Conservation (phyloP, 2,797 vertebrate genomes). For the Margarornis squamiger region DNA sequence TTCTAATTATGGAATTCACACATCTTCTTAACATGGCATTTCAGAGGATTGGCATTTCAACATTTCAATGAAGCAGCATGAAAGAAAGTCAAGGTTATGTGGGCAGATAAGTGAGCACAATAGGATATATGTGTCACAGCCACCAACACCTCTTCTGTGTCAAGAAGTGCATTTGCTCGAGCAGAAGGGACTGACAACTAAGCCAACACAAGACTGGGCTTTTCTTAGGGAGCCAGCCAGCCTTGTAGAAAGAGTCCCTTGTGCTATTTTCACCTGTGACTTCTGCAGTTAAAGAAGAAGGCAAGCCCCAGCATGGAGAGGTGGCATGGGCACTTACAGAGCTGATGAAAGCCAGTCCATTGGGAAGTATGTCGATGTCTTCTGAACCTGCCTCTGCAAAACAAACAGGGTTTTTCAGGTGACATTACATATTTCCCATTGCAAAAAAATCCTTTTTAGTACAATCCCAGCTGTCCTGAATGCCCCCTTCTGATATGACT, state of each 20-base stretch:
- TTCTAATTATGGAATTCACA: not conserved
- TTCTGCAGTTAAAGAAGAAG: not conserved
- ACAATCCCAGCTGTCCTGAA: not conserved
- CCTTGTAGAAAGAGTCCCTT: not conserved
- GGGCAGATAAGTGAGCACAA: not conserved
- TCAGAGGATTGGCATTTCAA: not conserved
- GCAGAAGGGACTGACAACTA: not conserved
- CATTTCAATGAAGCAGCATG: not conserved
- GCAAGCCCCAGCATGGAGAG: not conserved
- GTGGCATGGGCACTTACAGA: slow-evolving; percentile 78
- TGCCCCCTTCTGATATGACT: not conserved
- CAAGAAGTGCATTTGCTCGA: not conserved
- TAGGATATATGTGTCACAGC: not conserved
- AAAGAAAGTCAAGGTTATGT: not conserved
- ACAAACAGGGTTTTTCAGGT: not conserved
- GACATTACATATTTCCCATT: not conserved
- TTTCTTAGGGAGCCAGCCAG: not conserved
- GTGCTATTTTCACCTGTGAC: not conserved
- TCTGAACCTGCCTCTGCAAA: slow-evolving; percentile 85
- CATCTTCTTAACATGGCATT: not conserved
- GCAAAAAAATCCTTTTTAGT: not conserved
- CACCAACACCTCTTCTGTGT: not conserved
- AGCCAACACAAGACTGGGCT: not conserved
- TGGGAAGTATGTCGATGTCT: slow-evolving; percentile 87
- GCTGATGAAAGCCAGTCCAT: slow-evolving; percentile 89